Evolutionary conservation across 2,113 vertebrate species (phyloP).

Genomic region (Colossoma macropomum): DNA sequence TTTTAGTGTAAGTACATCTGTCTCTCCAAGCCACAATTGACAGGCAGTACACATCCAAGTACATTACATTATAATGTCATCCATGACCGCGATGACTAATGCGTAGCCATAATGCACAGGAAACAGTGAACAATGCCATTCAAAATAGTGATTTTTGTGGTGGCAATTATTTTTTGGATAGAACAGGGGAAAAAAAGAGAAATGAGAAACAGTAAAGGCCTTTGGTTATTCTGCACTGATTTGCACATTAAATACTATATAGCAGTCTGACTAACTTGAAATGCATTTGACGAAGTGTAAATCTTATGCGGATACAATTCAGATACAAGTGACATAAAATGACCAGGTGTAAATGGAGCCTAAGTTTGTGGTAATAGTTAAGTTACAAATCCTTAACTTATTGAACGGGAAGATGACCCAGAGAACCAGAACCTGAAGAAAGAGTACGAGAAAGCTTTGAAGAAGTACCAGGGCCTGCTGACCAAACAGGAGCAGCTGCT

Average conservation of each 20-base stretch:
- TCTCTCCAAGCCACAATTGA: background rate
- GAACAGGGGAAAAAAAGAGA: background rate
- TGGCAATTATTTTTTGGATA: background rate
- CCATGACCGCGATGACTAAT: background rate
- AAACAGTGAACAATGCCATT: background rate
- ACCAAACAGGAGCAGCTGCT: constrained; percentile 95
- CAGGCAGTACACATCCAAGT: background rate
- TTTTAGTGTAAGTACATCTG: background rate
- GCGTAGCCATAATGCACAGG: background rate
- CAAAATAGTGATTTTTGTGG: background rate
- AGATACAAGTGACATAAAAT: background rate
- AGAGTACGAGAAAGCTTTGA: constrained; percentile 90
- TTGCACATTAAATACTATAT: too few species aligned
- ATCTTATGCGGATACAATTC: background rate
- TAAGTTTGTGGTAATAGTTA: background rate
- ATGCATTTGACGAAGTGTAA: too few species aligned
- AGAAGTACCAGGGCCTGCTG: constrained; percentile 92
- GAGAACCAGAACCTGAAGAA: constrained; percentile 89
- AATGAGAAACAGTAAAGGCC: background rate
- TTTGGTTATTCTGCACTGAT: background rate
- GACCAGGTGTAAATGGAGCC: background rate
- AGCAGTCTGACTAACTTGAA: too few species aligned
- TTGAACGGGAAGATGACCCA: constrained; percentile 86
- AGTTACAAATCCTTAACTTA: constrained; percentile 78
- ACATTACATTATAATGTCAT: background rate